Base-by-base conservation (phyloP, 1,140 invertebrate genomes). In the Neodiprion virginianus region DNA sequence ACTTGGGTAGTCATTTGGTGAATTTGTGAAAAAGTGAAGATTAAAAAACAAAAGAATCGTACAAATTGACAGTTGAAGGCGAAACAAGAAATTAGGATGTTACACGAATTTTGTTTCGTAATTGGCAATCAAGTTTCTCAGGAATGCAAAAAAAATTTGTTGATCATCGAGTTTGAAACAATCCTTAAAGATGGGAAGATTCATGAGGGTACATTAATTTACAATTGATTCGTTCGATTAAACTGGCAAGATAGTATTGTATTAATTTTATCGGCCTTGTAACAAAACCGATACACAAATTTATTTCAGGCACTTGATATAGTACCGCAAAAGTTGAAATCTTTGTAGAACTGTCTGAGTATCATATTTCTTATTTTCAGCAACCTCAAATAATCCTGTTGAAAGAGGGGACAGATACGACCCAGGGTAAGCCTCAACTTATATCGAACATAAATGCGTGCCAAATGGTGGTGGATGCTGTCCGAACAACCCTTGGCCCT, bases 401-500 rank as follows among this genome's bases (percentile, higher is more conserved):
- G 79, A 98, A 98, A 91, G 98, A 99, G 88, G 99, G 99, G 11
- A 99, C 99, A 23, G 98, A 99, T 85, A 93, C 94, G 77, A 95
- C 96, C 17, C 98, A 99, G 89, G 99, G 98, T 53, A 98, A 97
- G 83, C 93, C 95, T 7, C 98, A 99, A 86, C 90, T 99, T 67
- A 93, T 99, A 76, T 99, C 97, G 67, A 99, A 99, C 88, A 99
- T 99, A 87, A 99, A 97, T 94, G 99, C 99, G n/a, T 99, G 99
- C 86, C 95, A 97, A 89, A 91, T 94, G 11, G 94, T 99, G 67
- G 96, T 96, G 21, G 98, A 99, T 91, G 96, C 97, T 72, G 95
- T 97, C 48, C 92, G 97, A 67, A 99, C 99, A 17, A 99, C 99
- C 4, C 89, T 99, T 10, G 99, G 99, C 75, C 99, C 99, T 67